Percentiles rank a stretch among this genome's conserved stretches.
phyloP scores from a whole-genome alignment of 2,113 vertebrate species.

The Malurus elegans region DNA sequence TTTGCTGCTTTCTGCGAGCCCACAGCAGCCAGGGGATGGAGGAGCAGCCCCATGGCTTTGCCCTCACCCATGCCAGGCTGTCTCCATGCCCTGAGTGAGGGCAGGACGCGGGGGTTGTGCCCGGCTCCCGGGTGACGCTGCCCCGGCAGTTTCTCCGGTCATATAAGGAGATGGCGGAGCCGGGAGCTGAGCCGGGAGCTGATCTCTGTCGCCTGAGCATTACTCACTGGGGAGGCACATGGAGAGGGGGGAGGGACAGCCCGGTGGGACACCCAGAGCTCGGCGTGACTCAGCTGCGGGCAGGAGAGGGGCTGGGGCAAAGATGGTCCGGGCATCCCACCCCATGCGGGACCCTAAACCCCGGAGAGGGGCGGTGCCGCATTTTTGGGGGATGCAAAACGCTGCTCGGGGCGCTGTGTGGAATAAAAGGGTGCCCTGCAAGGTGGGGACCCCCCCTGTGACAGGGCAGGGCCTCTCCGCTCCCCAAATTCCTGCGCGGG shows the following conservation, averaged over 20 bases:
- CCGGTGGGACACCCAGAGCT: not conserved
- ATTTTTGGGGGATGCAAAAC: rapidly evolving
- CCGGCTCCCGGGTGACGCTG: not conserved
- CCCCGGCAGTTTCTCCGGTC: conserved; percentile 16
- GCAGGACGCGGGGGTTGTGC: not conserved
- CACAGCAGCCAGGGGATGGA: rapidly evolving
- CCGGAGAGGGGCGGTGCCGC: rapidly evolving
- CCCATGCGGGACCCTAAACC: not conserved
- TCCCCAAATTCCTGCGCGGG: not conserved
- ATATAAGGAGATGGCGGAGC: conserved; percentile 59
- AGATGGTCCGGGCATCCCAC: rapidly evolving
- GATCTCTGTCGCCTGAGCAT: conserved; percentile 6
- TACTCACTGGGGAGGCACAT: conserved; percentile 55
- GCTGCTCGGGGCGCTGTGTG: rapidly evolving
- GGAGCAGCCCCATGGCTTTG: rapidly evolving
- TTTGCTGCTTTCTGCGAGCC: rapidly evolving
- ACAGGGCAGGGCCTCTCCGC: not conserved
- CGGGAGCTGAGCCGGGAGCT: not conserved
- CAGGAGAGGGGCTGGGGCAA: rapidly evolving
- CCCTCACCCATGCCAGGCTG: rapidly evolving
- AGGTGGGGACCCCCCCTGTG: not conserved
- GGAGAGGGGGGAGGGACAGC: not conserved
- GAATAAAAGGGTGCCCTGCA: rapidly evolving
- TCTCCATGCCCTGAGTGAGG: rapidly evolving
- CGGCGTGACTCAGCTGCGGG: conserved; percentile 41